phyloP scores from a whole-genome alignment of 2,113 vertebrate genomes.

The Lophotis ruficrista region DNA sequence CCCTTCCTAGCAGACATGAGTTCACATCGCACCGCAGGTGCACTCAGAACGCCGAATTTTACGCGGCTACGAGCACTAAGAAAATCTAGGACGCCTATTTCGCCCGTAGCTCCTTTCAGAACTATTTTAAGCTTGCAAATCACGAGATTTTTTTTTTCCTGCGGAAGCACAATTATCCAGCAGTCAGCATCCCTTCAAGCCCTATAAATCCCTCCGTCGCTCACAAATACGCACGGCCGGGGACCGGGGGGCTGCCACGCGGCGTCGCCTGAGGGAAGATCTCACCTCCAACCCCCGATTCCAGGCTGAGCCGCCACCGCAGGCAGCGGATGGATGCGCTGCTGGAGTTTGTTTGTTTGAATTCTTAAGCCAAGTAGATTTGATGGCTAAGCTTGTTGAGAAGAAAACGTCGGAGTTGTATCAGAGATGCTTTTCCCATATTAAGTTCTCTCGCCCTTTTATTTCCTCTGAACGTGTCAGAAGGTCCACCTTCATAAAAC shows the following conservation, averaged over 20 bases:
- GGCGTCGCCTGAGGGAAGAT: not conserved
- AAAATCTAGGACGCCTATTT: not conserved
- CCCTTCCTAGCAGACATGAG: not conserved
- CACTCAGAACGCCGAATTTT: not conserved
- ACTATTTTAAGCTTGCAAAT: not conserved
- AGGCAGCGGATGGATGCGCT: not conserved
- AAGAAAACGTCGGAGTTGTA: not conserved
- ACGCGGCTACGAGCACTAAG: not conserved
- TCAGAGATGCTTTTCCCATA: not conserved
- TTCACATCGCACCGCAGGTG: not conserved
- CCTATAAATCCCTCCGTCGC: not conserved
- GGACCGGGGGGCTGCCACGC: no score
- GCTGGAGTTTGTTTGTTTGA: not conserved
- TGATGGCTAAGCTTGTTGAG: not conserved
- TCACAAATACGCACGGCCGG: not conserved
- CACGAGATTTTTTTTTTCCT: not conserved
- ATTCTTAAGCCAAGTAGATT: not conserved
- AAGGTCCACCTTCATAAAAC: conserved; percentile 16
- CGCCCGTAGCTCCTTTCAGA: not conserved
- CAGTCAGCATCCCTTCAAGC: not conserved
- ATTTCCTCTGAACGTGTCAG: conserved; percentile 12
- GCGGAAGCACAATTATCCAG: not conserved
- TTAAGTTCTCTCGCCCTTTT: not conserved
- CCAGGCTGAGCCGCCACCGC: not conserved
- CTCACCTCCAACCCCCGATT: fast-evolving